phyloP scores from a whole-genome alignment of 2,797 vertebrate species.

The Apogon hyalosoma region DNA sequence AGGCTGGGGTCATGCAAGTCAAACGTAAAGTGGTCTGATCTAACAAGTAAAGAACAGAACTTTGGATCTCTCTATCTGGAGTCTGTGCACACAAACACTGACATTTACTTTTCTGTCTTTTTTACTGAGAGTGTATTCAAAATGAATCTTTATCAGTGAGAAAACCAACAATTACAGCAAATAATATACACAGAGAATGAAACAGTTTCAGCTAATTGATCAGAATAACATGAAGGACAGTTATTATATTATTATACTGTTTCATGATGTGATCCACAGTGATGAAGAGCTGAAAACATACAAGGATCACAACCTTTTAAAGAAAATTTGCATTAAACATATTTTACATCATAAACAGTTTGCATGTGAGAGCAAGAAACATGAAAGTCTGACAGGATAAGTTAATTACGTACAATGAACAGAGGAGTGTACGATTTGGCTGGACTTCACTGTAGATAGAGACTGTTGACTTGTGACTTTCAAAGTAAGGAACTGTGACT shows the following conservation, averaged over 20 bases:
- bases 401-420: slow-evolving; percentile 54
- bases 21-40: slow-evolving; percentile 73
- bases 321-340: too few species aligned
- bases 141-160: too few species aligned
- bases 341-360: slow-evolving; percentile 14
- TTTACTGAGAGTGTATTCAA: not conserved
- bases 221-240: slow-evolving; percentile 51
- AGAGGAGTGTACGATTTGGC: slow-evolving; percentile 37
- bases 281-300: not conserved
- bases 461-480: slow-evolving; percentile 77
- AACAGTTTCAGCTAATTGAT: slow-evolving; percentile 61
- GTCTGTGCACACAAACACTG: slow-evolving; percentile 46
- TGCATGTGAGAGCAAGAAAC: slow-evolving; percentile 42
- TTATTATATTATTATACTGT: too few species aligned
- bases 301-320: not conserved
- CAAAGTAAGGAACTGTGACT: slow-evolving; percentile 61
- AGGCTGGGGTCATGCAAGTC: slow-evolving; percentile 77
- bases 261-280: too few species aligned
- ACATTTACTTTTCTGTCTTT: slow-evolving; percentile 24
- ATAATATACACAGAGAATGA: not conserved
- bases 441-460: slow-evolving; percentile 36
- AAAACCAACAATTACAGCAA: too few species aligned
- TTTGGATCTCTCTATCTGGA: slow-evolving; percentile 40
- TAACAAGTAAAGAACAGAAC: slow-evolving; percentile 61
- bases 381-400: slow-evolving; percentile 53